Evolutionary conservation across 2,113 vertebrate species (phyloP).

Genomic region (Ammospiza nelsoni): DNA sequence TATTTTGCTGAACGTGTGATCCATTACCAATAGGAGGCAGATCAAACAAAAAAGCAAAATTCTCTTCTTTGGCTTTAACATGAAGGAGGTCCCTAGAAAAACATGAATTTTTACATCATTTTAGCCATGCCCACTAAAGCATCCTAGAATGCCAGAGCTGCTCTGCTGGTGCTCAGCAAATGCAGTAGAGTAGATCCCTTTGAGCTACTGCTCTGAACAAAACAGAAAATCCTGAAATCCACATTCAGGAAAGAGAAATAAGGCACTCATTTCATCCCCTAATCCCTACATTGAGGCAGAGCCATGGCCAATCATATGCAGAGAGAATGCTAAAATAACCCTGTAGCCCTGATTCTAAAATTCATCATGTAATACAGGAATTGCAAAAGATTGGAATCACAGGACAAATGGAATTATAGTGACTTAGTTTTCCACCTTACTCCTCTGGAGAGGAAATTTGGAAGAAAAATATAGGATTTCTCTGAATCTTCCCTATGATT

Average conservation of each 20-base stretch:
- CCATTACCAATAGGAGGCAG: neutral
- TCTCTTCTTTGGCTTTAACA: neutral
- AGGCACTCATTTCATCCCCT: neutral
- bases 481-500: neutral
- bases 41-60: neutral
- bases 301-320: neutral
- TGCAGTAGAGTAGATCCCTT: neutral
- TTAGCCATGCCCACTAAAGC: neutral
- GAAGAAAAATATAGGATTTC: neutral
- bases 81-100: neutral
- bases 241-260: neutral
- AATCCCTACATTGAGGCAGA: neutral
- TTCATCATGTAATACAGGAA: neutral
- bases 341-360: neutral
- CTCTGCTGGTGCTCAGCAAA: neutral
- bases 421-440: neutral
- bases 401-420: neutral
- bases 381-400: neutral
- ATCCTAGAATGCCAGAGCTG: neutral
- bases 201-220: neutral
- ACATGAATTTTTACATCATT: neutral
- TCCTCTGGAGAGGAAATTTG: neutral
- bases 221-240: neutral
- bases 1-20: constrained; percentile 1
- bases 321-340: neutral